Conservation (phyloP, 2,113 vertebrate species). For the Gobius niger region DNA sequence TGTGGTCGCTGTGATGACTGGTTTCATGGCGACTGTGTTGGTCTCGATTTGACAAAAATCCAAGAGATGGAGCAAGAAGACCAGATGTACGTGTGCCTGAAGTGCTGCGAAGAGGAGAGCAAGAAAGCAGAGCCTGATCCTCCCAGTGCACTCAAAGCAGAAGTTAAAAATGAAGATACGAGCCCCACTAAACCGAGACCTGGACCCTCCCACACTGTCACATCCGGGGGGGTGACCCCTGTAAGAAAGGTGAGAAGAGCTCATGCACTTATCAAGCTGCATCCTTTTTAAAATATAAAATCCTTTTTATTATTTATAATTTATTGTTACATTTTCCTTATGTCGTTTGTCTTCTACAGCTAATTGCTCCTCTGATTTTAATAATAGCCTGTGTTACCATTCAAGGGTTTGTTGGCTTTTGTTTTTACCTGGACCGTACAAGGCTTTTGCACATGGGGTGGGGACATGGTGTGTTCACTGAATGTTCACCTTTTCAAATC, state of each 20-base stretch:
- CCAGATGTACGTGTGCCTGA: constrained; percentile 94
- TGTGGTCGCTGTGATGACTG: constrained; percentile 97
- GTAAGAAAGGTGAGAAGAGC: constrained; percentile 82
- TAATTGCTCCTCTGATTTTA: constrained; percentile 63
- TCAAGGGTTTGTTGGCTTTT: constrained; percentile 62
- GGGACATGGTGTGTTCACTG: constrained; percentile 21
- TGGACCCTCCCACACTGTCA: constrained; percentile 68
- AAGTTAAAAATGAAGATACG: constrained; percentile 73
- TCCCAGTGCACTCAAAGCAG: constrained; percentile 49
- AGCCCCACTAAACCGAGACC: constrained; percentile 74
- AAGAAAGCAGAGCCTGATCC: constrained; percentile 75
- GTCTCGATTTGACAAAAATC: constrained; percentile 90
- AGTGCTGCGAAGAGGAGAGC: constrained; percentile 92
- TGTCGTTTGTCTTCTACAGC: constrained; percentile 51
- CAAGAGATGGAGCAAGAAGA: constrained; percentile 96
- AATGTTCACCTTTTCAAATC: constrained; percentile 6
- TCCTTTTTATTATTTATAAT: neutral
- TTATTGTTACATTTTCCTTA: neutral
- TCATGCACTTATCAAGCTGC: neutral
- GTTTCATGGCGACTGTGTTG: constrained; percentile 98
- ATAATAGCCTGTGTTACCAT: constrained; percentile 55
- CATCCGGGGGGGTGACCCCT: constrained; percentile 80
- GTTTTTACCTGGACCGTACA: constrained; percentile 29
- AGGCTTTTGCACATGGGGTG: constrained; percentile 39
- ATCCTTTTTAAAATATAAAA: neutral